Evolutionary conservation across 1,140 invertebrate genomes (phyloP), one percentile per base, ranked within the genome.

Genomic region (Procambarus virginalis): DNA sequence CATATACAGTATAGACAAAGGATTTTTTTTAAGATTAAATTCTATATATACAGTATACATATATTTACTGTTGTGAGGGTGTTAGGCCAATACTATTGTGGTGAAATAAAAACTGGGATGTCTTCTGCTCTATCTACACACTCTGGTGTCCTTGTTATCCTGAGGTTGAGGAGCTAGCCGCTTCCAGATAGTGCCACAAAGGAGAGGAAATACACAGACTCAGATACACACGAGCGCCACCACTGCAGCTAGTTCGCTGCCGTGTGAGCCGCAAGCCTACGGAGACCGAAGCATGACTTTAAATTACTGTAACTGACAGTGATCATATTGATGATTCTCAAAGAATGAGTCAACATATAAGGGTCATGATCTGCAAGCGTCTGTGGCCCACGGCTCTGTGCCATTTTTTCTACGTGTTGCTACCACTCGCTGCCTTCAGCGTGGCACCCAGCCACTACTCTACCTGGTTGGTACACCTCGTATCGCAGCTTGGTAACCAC

Each of bases 391-490:
- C 48, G 86, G 86, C 86, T 88, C 78, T 17, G 80, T 84, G 88
- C 88, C 81, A 84, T 84, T 58, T 89, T 89, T 77, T 89, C 88
- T 89, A 89, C 88, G 88, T 89, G 81, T 84, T 89, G 88, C 88
- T 89, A 89, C 34, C 88, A 89, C 88, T 89, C 88, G 88, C 82
- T 89, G 88, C 60, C 82, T 81, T 84, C 88, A 81, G 81, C 73
- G 90, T 86, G 90, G 85, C 90, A 68, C 85, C 48, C 58, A 45
- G 83, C 86, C 86, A 91, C 90, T 91, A 92, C 92, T 92, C 92
- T 92, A 97, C 97, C 97, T 95, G 98, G 98, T 95, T 99, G 98
- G 96, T 99, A 99, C 95, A 99, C 98, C 96, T 99, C 98, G 95
- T 99, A 99, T 95, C 97, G 96, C 93, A 99, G 96, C 95, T 99